Base-by-base conservation (phyloP, 1,140 invertebrate species). In the Drosophila pachea region DNA sequence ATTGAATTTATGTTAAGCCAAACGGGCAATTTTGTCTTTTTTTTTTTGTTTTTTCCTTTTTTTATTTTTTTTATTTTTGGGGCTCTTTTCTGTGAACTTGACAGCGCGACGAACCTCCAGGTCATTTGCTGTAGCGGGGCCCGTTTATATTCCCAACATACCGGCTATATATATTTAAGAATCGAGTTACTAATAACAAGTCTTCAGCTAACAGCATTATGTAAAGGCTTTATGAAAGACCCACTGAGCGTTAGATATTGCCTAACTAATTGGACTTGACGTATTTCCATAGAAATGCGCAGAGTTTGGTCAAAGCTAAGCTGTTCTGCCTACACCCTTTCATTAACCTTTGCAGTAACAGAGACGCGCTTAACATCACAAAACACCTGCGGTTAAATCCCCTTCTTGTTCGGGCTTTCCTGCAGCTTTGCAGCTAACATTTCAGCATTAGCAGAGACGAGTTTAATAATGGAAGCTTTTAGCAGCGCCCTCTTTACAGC, bases 1-100 rank as follows among this genome's bases (percentile, higher is more conserved):
- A 83, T 83, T 83, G 76, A 83, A 86, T 76, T 78, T 83, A 62
- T 75, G 12, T 14, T 16, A 67, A 74, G 73, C 63, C 64, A 49
- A 76, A 58, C 45, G 58, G 50, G 73, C 65, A 79, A 83, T 78
- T 76, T 84, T 73, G 58, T 33, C 11, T 7, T 16, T 16, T 12
- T 14, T 5, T 12, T 42, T 14, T 43, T 4, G n/a, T 42, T n/a
- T n/a, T n/a, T n/a, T n/a, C n/a, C n/a, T n/a, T n/a, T n/a, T n/a
- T n/a, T n/a, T n/a, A n/a, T 40, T 38, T n/a, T 40, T n/a, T 40
- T 12, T 40, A 12, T 43, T 43, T 43, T 43, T 31, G 6, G 32
- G 53, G 22, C 22, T 22, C 22, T 22, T 3, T 35, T 35, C 42
- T 22, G n/a, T 12, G 16, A 11, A n/a, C 12, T 43, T 47, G 5